A percentile compares a stretch with the other conserved stretches of the same genome.
Conservation (phyloP, 2,888 invertebrate species). For the Bhutanitis thaidina region DNA sequence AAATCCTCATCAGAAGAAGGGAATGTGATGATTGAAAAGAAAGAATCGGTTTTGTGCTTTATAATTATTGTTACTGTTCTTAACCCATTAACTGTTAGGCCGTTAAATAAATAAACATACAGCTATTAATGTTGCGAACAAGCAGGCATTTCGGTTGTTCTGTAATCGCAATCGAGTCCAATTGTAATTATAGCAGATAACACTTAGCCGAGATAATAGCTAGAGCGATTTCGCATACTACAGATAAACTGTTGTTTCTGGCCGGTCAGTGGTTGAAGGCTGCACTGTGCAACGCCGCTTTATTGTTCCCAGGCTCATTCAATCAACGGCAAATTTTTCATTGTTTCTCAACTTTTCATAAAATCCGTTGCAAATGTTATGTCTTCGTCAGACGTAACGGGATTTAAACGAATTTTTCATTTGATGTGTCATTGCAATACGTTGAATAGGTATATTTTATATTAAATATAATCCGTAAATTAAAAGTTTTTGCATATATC, state of each 20-base stretch:
- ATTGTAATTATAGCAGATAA: conserved; percentile 40
- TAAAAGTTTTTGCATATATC: too few relatives aligned
- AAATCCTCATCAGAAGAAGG: too few relatives aligned
- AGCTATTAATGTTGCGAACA: conserved; percentile 23
- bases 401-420: not conserved
- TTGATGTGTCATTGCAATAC: not conserved
- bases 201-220: conserved; percentile 35
- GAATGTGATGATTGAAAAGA: too few relatives aligned
- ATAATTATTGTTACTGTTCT: not conserved
- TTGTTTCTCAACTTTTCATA: conserved; percentile 12
- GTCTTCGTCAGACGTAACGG: conserved; percentile 7
- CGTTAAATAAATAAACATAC: conserved; percentile 8
- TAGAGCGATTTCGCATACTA: conserved; percentile 50
- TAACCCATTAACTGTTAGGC: conserved; percentile 1
- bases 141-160: conserved; percentile 18
- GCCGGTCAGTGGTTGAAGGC: conserved; percentile 54
- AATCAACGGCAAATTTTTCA: conserved; percentile 12
- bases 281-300: conserved; percentile 29
- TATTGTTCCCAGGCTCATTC: conserved; percentile 30
- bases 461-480: too few relatives aligned
- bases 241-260: conserved; percentile 31
- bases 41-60: not conserved
- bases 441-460: too few relatives aligned
- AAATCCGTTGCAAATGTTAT: conserved; percentile 5
- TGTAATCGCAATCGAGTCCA: conserved; percentile 25